Evolutionary conservation across 64 coral and sea anemone species (phyloP).

Genomic region (Actinia equina): DNA sequence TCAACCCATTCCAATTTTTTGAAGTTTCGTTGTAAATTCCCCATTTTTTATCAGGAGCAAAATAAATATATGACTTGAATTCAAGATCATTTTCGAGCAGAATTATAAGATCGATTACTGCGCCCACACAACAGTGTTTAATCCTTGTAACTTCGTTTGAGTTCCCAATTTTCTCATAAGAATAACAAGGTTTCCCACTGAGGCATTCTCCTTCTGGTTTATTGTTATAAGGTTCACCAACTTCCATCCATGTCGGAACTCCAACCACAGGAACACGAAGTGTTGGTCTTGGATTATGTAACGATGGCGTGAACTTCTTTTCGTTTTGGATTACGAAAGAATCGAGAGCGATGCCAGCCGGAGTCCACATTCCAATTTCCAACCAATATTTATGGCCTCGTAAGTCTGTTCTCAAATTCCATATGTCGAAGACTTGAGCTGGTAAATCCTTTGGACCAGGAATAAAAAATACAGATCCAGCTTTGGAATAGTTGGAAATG

Average conservation of each 20-base stretch:
- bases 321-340: conserved; percentile 2
- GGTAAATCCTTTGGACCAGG: not conserved
- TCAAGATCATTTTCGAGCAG: conserved; percentile 42
- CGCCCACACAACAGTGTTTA: conserved; percentile 36
- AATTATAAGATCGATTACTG: conserved; percentile 50
- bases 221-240: conserved; percentile 1
- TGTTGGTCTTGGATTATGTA: not conserved
- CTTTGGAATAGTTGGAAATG: not conserved
- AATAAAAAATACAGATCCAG: not conserved
- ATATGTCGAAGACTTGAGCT: conserved; percentile 10
- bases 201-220: not conserved
- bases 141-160: not conserved
- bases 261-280: conserved; percentile 46
- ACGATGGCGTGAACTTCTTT: not conserved
- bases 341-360: conserved; percentile 41
- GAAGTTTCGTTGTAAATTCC: conserved; percentile 4
- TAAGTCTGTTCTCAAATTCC: conserved; percentile 23
- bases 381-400: conserved; percentile 32
- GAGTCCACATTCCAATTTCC: conserved; percentile 16
- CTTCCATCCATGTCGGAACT: conserved; percentile 18
- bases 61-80: conserved; percentile 45
- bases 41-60: conserved; percentile 32
- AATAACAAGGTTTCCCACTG: conserved; percentile 34
- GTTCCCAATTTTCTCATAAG: conserved; percentile 1
- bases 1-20: conserved; percentile 27